Evolutionary conservation across 2,888 invertebrate species (phyloP).

Genomic region (Lepeophtheirus nordmannii): DNA sequence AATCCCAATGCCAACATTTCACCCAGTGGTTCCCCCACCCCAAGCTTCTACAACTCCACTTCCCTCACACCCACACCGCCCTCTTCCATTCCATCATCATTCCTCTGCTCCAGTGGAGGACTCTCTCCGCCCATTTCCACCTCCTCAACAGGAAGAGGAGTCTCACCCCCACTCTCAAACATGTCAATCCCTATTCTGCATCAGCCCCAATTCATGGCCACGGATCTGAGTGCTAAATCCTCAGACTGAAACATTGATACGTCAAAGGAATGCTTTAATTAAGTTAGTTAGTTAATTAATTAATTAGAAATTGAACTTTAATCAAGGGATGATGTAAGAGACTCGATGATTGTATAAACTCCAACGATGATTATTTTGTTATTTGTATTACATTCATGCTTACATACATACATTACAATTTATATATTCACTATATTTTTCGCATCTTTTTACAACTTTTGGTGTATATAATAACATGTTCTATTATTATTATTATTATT

Average conservation of each 20-base stretch:
- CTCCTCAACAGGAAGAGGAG: not conserved
- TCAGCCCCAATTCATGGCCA: conserved; percentile 13
- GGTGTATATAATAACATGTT: no score
- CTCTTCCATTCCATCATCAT: not conserved
- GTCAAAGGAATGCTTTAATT: not conserved
- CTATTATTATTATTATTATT: no score
- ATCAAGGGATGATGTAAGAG: no score
- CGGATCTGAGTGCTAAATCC: conserved; percentile 15
- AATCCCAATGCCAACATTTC: conserved; percentile 45
- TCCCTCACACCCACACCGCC: conserved; percentile 10
- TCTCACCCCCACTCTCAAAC: not conserved
- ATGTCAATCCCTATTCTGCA: not conserved
- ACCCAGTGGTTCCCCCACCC: conserved; percentile 4
- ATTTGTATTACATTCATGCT: no score
- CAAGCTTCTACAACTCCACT: not conserved
- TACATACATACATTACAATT: no score
- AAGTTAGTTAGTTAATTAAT: no score
- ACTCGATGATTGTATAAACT: no score
- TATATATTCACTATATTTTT: no score
- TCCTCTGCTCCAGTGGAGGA: not conserved
- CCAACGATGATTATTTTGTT: no score
- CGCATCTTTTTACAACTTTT: no score
- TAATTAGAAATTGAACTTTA: no score
- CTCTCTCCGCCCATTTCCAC: not conserved
- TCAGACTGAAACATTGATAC: not conserved